Conservation (phyloP, 2,888 invertebrate species). For the Cenopis cana region DNA sequence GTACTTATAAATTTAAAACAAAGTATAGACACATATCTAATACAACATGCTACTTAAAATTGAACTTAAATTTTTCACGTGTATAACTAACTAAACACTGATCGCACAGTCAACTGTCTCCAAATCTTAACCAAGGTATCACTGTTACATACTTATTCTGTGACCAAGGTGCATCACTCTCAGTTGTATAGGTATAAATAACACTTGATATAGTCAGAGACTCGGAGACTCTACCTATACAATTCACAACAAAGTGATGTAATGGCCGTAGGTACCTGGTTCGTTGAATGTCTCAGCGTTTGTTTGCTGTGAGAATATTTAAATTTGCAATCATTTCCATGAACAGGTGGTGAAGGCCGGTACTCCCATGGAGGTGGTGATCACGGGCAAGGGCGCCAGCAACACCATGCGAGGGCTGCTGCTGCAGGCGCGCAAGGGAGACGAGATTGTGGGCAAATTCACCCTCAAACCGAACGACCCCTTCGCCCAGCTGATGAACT, state of each 20-base stretch:
- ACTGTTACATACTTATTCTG: no score
- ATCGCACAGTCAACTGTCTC: background rate
- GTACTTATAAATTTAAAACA: background rate
- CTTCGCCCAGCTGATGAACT: constrained; percentile 83
- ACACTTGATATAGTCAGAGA: no score
- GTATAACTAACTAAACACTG: background rate
- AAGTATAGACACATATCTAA: background rate
- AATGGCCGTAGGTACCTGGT: no score
- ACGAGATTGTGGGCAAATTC: constrained; percentile 87
- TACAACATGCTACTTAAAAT: background rate
- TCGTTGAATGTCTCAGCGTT: no score
- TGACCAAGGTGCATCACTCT: no score
- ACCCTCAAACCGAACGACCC: constrained; percentile 77
- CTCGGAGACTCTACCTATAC: no score
- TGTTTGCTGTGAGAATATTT: background rate
- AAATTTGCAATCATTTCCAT: background rate
- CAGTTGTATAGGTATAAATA: no score
- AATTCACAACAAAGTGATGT: no score
- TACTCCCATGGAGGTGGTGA: constrained; percentile 78
- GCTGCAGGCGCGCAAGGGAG: constrained; percentile 86
- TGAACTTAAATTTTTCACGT: no score
- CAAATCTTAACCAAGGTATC: background rate
- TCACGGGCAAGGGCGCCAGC: constrained; percentile 74
- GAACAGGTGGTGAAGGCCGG: constrained; percentile 71
- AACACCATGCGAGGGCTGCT: constrained; percentile 87